phyloP scores from a whole-genome alignment of 2,113 vertebrate genomes.

The Thalassarche chlororhynchos region DNA sequence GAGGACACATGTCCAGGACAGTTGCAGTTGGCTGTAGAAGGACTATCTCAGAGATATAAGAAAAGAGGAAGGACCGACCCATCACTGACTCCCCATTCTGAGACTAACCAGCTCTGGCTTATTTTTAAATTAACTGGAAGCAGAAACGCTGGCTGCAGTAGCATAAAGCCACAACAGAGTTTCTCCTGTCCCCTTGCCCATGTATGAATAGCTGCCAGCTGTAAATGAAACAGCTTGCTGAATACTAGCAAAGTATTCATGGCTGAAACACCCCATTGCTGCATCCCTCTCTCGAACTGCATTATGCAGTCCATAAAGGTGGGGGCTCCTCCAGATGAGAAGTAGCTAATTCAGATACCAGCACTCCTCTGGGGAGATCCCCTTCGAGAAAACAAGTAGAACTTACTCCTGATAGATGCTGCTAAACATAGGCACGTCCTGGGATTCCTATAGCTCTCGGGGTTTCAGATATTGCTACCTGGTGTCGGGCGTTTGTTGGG shows the following conservation, averaged over 20 bases:
- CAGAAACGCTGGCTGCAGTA: neutral
- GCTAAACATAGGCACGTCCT: neutral
- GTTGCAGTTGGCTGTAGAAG: neutral
- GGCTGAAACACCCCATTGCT: neutral
- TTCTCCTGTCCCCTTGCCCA: neutral
- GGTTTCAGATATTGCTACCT: neutral
- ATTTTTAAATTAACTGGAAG: neutral
- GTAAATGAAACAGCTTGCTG: neutral
- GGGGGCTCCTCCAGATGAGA: neutral
- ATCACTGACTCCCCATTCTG: neutral
- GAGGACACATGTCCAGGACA: neutral
- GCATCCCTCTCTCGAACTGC: neutral
- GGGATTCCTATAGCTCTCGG: neutral
- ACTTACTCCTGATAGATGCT: neutral
- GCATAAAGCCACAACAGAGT: neutral
- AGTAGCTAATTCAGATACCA: neutral
- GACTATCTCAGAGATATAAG: neutral
- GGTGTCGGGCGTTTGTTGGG: fast-evolving
- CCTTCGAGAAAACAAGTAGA: neutral
- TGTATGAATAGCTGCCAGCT: neutral
- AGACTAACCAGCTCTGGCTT: neutral
- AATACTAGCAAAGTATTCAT: neutral
- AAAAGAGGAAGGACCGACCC: neutral
- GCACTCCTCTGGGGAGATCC: neutral
- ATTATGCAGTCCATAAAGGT: neutral